Evolutionary conservation across 2,113 vertebrate species (phyloP).

Genomic region (Alosa alosa): DNA sequence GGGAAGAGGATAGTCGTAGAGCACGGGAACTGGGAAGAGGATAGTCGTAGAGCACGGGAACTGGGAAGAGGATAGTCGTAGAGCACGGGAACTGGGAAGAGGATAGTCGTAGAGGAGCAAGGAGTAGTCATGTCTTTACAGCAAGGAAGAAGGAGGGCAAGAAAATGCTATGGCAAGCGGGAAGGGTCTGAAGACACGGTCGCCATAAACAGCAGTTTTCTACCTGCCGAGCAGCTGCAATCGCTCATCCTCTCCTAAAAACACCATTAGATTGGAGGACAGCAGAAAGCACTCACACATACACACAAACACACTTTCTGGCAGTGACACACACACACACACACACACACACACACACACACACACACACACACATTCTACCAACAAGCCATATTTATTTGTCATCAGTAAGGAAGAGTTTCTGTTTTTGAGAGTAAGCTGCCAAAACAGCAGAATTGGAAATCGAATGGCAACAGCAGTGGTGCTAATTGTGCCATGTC

Average conservation of each 20-base stretch:
- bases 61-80: too few relatives aligned
- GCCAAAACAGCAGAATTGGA: conserved; percentile 77
- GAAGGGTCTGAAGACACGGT: neutral
- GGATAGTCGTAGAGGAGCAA: neutral
- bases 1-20: too few relatives aligned
- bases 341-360: neutral
- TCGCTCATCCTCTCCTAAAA: neutral
- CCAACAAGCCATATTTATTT: conserved; percentile 34
- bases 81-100: too few relatives aligned
- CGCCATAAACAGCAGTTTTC: neutral
- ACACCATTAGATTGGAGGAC: neutral
- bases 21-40: too few relatives aligned
- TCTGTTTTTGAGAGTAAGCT: conserved; percentile 57
- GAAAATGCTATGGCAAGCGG: neutral
- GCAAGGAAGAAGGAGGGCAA: neutral
- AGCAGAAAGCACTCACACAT: neutral
- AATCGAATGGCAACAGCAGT: conserved; percentile 73
- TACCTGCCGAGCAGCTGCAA: neutral
- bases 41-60: too few relatives aligned
- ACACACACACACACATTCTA: conserved; percentile 7
- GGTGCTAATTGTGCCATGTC: conserved; percentile 75
- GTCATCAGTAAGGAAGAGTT: conserved; percentile 26
- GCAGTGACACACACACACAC: neutral
- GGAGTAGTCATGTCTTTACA: neutral
- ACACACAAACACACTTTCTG: neutral